Evolutionary conservation across 1,140 invertebrate species (phyloP), one percentile per base, ranked within the genome.

Genomic region (Polypedilum vanderplanki): DNA sequence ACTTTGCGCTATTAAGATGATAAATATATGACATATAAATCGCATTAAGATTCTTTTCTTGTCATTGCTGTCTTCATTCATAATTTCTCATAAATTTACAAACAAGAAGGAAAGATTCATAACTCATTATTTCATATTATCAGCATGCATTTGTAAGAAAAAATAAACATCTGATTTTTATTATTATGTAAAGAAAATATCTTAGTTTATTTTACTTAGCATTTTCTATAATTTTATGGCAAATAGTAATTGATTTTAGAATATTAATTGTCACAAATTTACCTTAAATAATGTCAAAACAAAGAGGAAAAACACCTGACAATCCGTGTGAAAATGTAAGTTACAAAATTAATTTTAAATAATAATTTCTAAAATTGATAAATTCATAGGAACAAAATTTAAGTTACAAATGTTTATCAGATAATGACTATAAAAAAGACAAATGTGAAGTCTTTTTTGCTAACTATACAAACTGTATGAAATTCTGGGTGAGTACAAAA

Each of bases 401-500:
- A 12, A 57, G 46, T 12, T 86, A 85, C 76, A 84, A 86, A 79
- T 90, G 88, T 77, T 80, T 89, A 40, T 83, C 85, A 78, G 85
- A 86, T 77, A 86, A 88, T 80, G 84, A 85, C 76, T 88, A 84
- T 78, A 83, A 88, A 76, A 85, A 84, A 73, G 84, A 85, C n/a
- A 87, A 87, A 79, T 90, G 88, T 78, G 82, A 85, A 79, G 76
- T 84, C 4, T 85, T 87, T 79, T 89, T 90, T 77, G 87, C 87
- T 64, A 90, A 90, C 77, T 90, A 89, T 77, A 89, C 88, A 46
- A 85, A 84, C 46, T 90, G 88, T 80, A 87, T 87, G 78, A 86
- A 85, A 76, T 88, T 87, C 79, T 88, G 87, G 87, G 87, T 87
- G 82, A 80, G 82, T 57, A 22, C 74, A n/a, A 15, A 65, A 75